Evolutionary conservation across 2,113 vertebrate genomes (phyloP), one percentile per base, ranked within the genome.

Genomic region (Phyllostomus discolor): DNA sequence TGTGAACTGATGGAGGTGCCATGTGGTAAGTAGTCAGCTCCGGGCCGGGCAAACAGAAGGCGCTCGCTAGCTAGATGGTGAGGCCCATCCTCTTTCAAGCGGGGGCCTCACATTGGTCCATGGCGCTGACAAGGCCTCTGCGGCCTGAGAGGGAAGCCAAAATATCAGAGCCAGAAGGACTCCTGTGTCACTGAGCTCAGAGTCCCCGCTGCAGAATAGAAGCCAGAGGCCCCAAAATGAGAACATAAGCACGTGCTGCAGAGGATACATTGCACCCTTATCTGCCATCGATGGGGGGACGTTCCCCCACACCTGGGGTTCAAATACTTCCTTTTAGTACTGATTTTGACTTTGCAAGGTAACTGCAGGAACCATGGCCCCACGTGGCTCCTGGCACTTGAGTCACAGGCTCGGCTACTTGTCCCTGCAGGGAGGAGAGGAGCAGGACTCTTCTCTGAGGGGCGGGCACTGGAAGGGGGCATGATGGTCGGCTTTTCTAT

Each of bases 341-440:
- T 8, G 2, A 28, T 4, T 88, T 75, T 38, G 11, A 46, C 16
- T 64, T 62, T n/a, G 75, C 17, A 46, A 9, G 28, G n/a, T 8
- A 48, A 38, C n/a, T 79, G 24, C 70, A 81, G 54, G 43, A 35
- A 17, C 16, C 24, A 19, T 26, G 35, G 12, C 43, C 9, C 46
- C 19, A 9, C 22, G 10, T 2, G 26, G 9, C 38, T 41, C 48
- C 69, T 41, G 14, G 57, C 11, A 41, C 9, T 9, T 22, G 5
- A 38, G 28, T 5, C 41, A 1, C 0, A 6, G 16, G 10, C 35
- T 70, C 1, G 1, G 24, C 12, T 33, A 14, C 38, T 66, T 22
- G 20, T 89, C 72, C 24, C 54, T 90, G 28, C 7, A 7, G 15
- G 52, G 35, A 70, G 76, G 9, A 52, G 41, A 70, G 59, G 38